Conservation (phyloP, 2,888 invertebrate species). For the Agrochola litura region DNA sequence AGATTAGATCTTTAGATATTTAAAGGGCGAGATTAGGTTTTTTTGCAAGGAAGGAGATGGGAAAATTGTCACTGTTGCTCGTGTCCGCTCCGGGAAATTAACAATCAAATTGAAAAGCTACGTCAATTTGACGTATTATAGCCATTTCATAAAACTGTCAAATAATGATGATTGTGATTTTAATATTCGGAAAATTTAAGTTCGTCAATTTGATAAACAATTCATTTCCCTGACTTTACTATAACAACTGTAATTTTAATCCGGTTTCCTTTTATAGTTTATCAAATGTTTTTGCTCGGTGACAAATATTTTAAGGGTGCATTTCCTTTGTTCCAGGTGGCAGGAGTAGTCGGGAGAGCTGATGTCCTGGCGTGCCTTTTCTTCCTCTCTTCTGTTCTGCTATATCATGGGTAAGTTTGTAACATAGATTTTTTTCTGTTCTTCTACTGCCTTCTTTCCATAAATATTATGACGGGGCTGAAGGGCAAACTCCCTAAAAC, state of each 20-base stretch:
- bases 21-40: slow-evolving; percentile 28
- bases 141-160: background rate
- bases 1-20: slow-evolving; percentile 67
- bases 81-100: background rate
- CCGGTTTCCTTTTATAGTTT: too few relatives aligned
- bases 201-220: background rate
- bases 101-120: background rate
- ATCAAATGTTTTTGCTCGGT: background rate
- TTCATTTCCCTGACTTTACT: background rate
- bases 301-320: background rate
- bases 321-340: slow-evolving; percentile 91
- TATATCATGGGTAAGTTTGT: slow-evolving; percentile 94
- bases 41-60: background rate
- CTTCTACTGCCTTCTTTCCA: background rate
- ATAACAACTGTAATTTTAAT: background rate
- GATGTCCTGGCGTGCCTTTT: slow-evolving; percentile 96
- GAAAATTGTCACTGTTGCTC: background rate
- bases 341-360: slow-evolving; percentile 96
- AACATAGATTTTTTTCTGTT: background rate
- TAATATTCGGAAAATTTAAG: background rate
- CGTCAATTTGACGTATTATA: background rate
- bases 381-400: slow-evolving; percentile 94
- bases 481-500: background rate
- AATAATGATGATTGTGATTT: background rate
- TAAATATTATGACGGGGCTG: background rate